phyloP scores from a whole-genome alignment of 2,113 vertebrate genomes.

The Patagioenas fasciata region DNA sequence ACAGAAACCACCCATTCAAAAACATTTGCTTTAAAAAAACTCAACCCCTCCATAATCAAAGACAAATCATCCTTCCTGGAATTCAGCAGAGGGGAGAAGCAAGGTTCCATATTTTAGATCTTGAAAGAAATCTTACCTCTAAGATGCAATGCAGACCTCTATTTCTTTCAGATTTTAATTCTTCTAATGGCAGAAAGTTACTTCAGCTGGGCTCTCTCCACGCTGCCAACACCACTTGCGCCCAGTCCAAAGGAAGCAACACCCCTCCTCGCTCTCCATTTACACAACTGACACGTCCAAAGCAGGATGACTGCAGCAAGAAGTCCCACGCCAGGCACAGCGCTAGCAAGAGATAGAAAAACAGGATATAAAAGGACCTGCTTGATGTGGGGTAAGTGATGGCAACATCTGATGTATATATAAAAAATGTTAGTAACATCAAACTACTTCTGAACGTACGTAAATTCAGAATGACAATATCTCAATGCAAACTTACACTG shows the following conservation, averaged over 20 bases:
- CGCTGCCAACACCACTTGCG: background rate
- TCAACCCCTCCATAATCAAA: background rate
- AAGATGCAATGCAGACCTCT: background rate
- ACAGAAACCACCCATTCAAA: conserved; percentile 38
- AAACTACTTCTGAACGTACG: background rate
- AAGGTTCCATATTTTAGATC: background rate
- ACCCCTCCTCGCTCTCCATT: background rate
- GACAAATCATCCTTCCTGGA: background rate
- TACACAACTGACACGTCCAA: background rate
- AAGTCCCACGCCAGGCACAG: background rate
- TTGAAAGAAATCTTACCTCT: background rate
- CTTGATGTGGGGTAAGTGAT: background rate
- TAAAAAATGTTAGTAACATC: background rate
- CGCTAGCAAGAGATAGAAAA: background rate
- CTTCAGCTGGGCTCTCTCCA: background rate
- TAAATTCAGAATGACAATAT: background rate
- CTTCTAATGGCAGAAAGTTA: background rate
- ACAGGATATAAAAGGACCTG: background rate
- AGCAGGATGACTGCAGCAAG: background rate
- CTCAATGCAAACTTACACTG: background rate
- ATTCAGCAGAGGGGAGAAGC: background rate
- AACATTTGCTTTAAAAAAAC: conserved; percentile 15
- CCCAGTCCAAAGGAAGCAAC: background rate
- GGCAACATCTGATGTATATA: background rate
- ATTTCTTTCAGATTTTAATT: background rate